Base-by-base conservation (phyloP, 2,888 invertebrate genomes). In the Drosophila testacea region DNA sequence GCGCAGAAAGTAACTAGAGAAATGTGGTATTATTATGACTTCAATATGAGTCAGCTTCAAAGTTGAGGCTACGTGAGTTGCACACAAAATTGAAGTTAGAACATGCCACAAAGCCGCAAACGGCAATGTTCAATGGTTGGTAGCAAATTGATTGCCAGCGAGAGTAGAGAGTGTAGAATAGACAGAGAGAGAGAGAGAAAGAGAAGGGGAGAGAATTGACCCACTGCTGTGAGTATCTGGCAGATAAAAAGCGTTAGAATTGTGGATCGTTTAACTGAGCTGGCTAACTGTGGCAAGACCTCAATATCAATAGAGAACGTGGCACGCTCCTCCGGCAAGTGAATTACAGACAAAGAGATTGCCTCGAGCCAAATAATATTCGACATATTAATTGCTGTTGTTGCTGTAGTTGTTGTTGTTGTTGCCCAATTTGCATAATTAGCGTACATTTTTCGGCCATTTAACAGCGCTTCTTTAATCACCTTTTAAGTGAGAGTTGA, bases 371-470 rank as follows among this genome's bases (percentile, higher is more conserved):
- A 51, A 74, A 63, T 41, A 34, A 60, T 60, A 39, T 55, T 38
- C 54, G 27, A 32, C 41, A 41, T 41, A 51, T 47, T 39, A 57
- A 64, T 30, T 42, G 16, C 51, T 54, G 46, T 48, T 75, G 39
- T 54, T 46, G 47, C n/a, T n/a, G n/a, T 36, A 6, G 6, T 4
- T 63, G 32, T 22, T 61, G 55, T 39, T 56, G n/a, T 56, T 62
- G 52, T 44, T 70, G 69, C 68, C 44, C 73, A 88, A 84, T 84
- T 84, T 86, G 73, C 83, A 86, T 90, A 85, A 88, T 90, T 85
- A 82, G 64, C 62, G 70, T 66, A 73, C 47, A 68, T 57, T 66
- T 82, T 68, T 67, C 36, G 69, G 59, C 46, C 74, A 77, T 52
- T 38, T 28, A 59, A 56, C 62, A 55, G 50, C 50, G 69, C 79